Evolutionary conservation across 2,797 vertebrate species (phyloP).

Genomic region (Mallotus villosus): DNA sequence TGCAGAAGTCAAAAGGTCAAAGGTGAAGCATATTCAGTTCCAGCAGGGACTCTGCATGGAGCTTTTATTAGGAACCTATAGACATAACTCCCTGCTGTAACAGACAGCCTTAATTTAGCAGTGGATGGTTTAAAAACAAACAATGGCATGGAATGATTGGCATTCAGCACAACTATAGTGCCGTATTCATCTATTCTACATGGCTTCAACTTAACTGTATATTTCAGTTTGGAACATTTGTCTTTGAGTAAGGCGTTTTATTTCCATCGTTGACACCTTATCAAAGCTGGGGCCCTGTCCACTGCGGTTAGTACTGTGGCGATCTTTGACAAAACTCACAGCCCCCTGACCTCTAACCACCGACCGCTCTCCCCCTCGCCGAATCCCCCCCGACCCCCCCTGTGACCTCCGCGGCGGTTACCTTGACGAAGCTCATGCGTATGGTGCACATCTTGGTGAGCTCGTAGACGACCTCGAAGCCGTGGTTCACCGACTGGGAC

Average conservation of each 20-base stretch:
- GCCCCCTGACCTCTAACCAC: neutral
- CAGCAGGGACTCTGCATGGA: conserved; percentile 22
- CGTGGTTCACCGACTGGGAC: conserved; percentile 95
- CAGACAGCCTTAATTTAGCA: too few species aligned
- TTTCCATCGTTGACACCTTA: too few species aligned
- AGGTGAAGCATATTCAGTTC: conserved; percentile 36
- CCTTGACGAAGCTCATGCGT: conserved; percentile 99
- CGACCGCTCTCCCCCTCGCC: too few species aligned
- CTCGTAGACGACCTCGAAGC: conserved; percentile 97
- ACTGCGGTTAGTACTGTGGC: too few species aligned
- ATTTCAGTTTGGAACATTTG: too few species aligned
- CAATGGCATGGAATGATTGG: neutral
- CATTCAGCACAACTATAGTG: neutral
- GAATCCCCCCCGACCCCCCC: neutral
- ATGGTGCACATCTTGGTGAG: conserved; percentile 99
- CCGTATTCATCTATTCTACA: too few species aligned
- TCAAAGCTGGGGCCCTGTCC: too few species aligned
- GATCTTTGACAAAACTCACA: too few species aligned
- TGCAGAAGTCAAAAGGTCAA: conserved; percentile 27
- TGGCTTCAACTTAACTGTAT: too few species aligned
- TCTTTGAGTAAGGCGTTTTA: too few species aligned
- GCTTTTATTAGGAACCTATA: conserved; percentile 10
- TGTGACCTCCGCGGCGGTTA: conserved; percentile 55
- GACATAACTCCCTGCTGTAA: neutral
- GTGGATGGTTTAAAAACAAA: too few species aligned